Conservation (phyloP, 2,113 vertebrate species). For the Corvus hawaiiensis region DNA sequence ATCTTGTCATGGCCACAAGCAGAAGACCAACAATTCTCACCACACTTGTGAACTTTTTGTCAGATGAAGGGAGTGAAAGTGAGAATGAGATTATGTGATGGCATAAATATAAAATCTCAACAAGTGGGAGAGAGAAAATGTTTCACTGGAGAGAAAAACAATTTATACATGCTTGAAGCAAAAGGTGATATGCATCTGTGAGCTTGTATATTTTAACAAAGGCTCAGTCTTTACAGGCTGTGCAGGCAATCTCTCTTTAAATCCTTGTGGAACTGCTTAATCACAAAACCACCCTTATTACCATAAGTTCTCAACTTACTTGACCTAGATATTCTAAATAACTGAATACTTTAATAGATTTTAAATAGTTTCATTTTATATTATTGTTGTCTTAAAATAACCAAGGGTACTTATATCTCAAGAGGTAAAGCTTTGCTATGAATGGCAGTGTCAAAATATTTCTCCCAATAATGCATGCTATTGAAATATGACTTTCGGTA, state of each 20-base stretch:
- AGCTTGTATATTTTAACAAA: not conserved
- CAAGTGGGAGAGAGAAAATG: not conserved
- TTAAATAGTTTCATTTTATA: not conserved
- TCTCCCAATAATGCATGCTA: constrained; percentile 1
- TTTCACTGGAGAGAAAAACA: not conserved
- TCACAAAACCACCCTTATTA: not conserved
- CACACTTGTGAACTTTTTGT: not conserved
- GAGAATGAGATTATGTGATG: not conserved
- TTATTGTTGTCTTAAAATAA: not conserved
- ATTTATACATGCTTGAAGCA: not conserved
- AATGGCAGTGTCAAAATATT: constrained; percentile 9
- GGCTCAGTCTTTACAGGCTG: not conserved
- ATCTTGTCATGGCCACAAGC: not conserved
- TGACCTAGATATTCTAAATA: not conserved
- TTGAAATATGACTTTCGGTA: constrained; percentile 30
- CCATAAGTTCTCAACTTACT: not conserved
- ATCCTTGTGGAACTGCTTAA: not conserved
- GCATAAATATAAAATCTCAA: not conserved
- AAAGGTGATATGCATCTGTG: not conserved
- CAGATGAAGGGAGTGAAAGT: not conserved
- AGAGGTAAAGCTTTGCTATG: constrained; percentile 15
- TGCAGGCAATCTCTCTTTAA: not conserved
- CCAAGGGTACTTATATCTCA: not conserved
- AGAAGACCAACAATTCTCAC: not conserved
- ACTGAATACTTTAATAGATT: not conserved